phyloP scores from a whole-genome alignment of 2,888 invertebrate genomes.

The Leucozona laternaria region DNA sequence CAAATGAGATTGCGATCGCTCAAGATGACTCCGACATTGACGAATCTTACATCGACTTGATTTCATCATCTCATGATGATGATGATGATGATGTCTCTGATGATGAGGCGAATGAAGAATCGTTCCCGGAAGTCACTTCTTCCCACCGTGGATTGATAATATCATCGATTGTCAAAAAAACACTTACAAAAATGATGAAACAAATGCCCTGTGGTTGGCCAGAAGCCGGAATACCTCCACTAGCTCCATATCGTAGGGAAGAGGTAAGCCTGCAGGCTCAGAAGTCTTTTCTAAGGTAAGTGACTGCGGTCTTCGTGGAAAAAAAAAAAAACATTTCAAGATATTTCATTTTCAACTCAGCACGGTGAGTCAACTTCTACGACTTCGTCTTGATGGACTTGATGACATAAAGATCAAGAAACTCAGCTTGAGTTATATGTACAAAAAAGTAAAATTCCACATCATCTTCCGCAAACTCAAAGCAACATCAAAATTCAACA shows the following conservation, averaged over 20 bases:
- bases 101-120: not conserved
- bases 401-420: slow-evolving; percentile 70
- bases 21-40: slow-evolving; percentile 11
- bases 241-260: slow-evolving; percentile 78
- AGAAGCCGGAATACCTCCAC: slow-evolving; percentile 78
- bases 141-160: slow-evolving; percentile 78
- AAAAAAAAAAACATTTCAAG: not conserved
- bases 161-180: slow-evolving; percentile 79
- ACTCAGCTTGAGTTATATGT: slow-evolving; percentile 55
- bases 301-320: too few species aligned
- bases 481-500: slow-evolving; percentile 56
- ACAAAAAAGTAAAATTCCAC: slow-evolving; percentile 71
- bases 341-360: slow-evolving; percentile 11
- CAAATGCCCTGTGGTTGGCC: slow-evolving; percentile 79
- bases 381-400: slow-evolving; percentile 64
- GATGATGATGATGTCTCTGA: not conserved
- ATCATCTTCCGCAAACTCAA: slow-evolving; percentile 67
- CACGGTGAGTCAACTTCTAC: slow-evolving; percentile 40
- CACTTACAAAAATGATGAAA: slow-evolving; percentile 72
- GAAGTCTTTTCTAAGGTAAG: slow-evolving; percentile 56
- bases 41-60: slow-evolving; percentile 5
- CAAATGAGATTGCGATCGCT: not conserved
- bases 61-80: not conserved
- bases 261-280: slow-evolving; percentile 2
- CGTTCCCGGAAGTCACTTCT: not conserved